Evolutionary conservation across 2,797 vertebrate genomes (phyloP), one percentile per base, ranked within the genome.

Genomic region (Crocodylus rhombifer): DNA sequence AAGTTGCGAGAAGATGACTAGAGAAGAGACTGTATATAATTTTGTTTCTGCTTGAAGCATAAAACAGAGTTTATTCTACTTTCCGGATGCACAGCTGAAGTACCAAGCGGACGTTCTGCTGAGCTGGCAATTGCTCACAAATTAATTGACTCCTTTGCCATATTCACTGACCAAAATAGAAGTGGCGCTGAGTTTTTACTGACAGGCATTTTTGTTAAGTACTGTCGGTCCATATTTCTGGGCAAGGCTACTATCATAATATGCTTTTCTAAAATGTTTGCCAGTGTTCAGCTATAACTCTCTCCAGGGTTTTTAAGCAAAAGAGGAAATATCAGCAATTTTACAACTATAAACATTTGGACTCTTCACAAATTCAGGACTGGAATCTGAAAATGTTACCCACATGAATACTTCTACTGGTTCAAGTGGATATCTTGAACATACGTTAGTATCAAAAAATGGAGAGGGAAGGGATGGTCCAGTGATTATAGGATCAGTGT

Each of bases 121-220:
- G 91, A 95, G 60, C 85, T 95, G 57, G 67, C 79, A 92, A 57
- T 67, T 92, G 82, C 75, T 92, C 71, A 86, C 61, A 91, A 88
- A 96, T 88, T 95, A 84, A 80, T 88, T 86, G 90, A 89, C 76
- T 78, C 80, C 82, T 91, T 81, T 82, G 82, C 80, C 90, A 57
- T 26, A 74, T 81, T 90, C 86, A 69, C 80, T 86, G 86, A 84
- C 84, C 91, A 94, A 88, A 95, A 86, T 5, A 86, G 83, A 92
- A 93, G 36, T 56, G 4, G 25, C 85, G 89, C 84, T 90, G 95
- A 91, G 86, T 93, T 91, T 95, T 90, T 63, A 89, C 91, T 95
- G 92, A 89, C 94, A 96, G 88, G 88, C 90, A 87, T 85, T 74
- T 25, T 7, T 86, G 58, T 77, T 91, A 82, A 92, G 30, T 62